phyloP scores from a whole-genome alignment of 2,888 invertebrate species.

The Dicyrtoma fusca region DNA sequence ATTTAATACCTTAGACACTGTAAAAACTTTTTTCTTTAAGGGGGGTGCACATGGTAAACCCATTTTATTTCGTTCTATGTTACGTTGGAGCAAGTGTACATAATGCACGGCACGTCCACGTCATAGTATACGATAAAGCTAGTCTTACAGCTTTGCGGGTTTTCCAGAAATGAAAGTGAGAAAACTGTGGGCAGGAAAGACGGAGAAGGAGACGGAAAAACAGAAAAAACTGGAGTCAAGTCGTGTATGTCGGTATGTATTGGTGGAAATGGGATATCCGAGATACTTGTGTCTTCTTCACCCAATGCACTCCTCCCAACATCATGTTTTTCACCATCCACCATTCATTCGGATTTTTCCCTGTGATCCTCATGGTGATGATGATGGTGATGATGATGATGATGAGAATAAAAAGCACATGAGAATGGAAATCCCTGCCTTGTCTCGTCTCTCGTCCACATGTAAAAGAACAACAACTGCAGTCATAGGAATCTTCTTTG shows the following conservation, averaged over 20 bases:
- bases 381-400: slow-evolving; percentile 6
- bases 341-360: slow-evolving; percentile 4
- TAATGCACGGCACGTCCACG: no score
- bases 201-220: slow-evolving; percentile 1
- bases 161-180: neutral
- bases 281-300: slow-evolving; percentile 12
- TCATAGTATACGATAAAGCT: no score
- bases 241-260: neutral
- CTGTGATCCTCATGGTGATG: neutral
- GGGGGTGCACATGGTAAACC: no score
- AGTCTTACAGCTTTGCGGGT: no score
- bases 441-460: neutral
- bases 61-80: no score
- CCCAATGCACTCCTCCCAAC: neutral
- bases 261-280: slow-evolving; percentile 7
- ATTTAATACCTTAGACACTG: no score
- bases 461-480: no score
- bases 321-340: neutral
- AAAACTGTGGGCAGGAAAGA: neutral
- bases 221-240: neutral
- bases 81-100: no score
- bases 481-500: no score
- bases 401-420: neutral
- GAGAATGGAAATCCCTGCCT: slow-evolving; percentile 8
- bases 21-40: no score